These are phyloP conservation scores for Amblyjoppa proteus DNA, from an alignment of 2,888 invertebrate genomes.

Conservation along the genomic window DNA sequence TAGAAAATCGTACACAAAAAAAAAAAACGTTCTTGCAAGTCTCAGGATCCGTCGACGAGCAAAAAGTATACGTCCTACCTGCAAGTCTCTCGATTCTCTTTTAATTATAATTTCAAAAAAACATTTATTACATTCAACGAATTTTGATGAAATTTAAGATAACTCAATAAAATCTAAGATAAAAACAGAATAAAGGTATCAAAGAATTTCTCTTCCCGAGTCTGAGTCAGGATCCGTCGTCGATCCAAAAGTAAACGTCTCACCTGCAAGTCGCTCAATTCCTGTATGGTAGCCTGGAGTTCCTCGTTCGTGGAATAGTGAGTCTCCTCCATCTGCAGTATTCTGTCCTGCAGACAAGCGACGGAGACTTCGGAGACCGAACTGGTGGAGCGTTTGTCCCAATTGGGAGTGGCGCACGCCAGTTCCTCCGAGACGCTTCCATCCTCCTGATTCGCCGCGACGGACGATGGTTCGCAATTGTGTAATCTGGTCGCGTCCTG, in stretches of 20 bases:
- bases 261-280: conserved; percentile 94
- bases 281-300: conserved; percentile 96
- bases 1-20: too few relatives aligned
- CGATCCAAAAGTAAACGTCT: conserved; percentile 67
- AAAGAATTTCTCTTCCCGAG: too few relatives aligned
- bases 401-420: conserved; percentile 91
- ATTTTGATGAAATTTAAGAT: neutral
- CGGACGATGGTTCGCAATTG: conserved; percentile 93
- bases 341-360: conserved; percentile 96
- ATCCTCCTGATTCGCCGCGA: conserved; percentile 85
- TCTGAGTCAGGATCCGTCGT: neutral
- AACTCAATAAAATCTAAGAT: neutral
- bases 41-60: too few relatives aligned
- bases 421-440: conserved; percentile 85
- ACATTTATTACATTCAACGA: too few relatives aligned
- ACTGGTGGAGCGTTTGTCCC: conserved; percentile 96
- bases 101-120: too few relatives aligned
- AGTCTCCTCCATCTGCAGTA: conserved; percentile 96
- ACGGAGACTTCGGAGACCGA: conserved; percentile 95
- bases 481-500: conserved; percentile 90
- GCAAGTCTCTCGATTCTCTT: conserved; percentile 93
- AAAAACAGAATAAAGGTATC: too few relatives aligned
- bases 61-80: conserved; percentile 84
- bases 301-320: conserved; percentile 96
- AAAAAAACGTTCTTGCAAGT: too few relatives aligned